phyloP scores from a whole-genome alignment of 2,888 invertebrate species.

The Anagyrus pseudococci region DNA sequence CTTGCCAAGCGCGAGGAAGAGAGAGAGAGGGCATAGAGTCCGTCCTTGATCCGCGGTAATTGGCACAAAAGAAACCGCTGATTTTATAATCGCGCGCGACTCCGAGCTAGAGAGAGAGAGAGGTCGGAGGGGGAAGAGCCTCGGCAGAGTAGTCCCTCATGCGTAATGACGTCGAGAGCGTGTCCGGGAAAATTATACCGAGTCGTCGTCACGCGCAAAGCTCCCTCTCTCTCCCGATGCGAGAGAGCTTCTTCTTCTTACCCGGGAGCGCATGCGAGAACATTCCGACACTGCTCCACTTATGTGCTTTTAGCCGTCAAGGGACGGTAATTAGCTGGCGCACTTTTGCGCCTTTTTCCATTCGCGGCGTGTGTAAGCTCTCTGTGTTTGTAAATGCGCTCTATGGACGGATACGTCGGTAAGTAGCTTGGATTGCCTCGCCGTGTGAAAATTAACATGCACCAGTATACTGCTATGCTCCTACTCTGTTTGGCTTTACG shows the following conservation, averaged over 20 bases:
- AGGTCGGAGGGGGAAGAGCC: too few species aligned
- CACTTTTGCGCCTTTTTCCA: too few species aligned
- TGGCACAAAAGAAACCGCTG: slow-evolving; percentile 59
- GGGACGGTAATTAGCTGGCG: too few species aligned
- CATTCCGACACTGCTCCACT: slow-evolving; percentile 30
- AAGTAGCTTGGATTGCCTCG: background rate
- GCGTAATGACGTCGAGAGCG: slow-evolving; percentile 47
- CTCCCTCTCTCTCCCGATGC: slow-evolving; percentile 15
- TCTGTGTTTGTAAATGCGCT: background rate
- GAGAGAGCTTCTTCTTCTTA: slow-evolving; percentile 6
- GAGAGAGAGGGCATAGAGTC: slow-evolving; percentile 27
- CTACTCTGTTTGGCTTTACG: background rate
- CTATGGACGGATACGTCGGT: background rate
- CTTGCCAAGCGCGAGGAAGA: slow-evolving; percentile 1
- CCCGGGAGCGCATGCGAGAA: slow-evolving; percentile 10
- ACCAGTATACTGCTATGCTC: background rate
- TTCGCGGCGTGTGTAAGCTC: background rate
- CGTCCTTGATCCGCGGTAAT: slow-evolving; percentile 55
- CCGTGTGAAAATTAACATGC: slow-evolving; percentile 10
- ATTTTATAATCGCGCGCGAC: slow-evolving; percentile 56
- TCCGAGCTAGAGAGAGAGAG: too few species aligned
- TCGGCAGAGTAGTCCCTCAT: slow-evolving; percentile 44
- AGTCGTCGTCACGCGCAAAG: slow-evolving; percentile 43
- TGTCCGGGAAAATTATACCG: slow-evolving; percentile 52
- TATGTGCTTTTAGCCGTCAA: slow-evolving; percentile 22